A percentile compares a stretch with the other conserved stretches of the same genome.
Conservation (phyloP, 1,140 invertebrate species). For the Drosophila mauritiana region DNA sequence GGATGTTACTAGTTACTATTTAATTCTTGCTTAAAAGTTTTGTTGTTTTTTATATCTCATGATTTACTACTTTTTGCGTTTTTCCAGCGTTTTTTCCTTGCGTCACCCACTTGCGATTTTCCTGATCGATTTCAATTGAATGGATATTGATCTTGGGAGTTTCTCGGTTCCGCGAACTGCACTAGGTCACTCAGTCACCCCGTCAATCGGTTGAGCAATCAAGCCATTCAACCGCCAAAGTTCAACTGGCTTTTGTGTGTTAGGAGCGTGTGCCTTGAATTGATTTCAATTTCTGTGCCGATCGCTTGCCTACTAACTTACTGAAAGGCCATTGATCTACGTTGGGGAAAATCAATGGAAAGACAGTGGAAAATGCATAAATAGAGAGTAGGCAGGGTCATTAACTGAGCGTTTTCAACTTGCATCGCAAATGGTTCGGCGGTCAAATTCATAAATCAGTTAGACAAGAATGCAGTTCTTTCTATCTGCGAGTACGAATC, state of each 20-base stretch:
- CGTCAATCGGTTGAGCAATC: constrained; percentile 65
- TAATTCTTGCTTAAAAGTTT: not conserved
- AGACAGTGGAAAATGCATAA: constrained; percentile 25
- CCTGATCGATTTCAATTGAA: constrained; percentile 56
- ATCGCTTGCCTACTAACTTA: constrained; percentile 71
- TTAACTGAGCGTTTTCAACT: constrained; percentile 55
- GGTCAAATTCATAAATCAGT: constrained; percentile 81
- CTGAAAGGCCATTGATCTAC: constrained; percentile 50
- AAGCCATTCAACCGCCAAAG: constrained; percentile 24
- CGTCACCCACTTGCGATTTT: not conserved
- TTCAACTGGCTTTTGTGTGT: constrained; percentile 48
- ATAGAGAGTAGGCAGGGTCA: constrained; percentile 56
- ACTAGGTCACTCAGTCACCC: constrained; percentile 74
- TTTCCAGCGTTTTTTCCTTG: not conserved
- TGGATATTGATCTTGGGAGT: constrained; percentile 68
- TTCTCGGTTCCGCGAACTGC: constrained; percentile 48
- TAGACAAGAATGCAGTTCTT: constrained; percentile 69
- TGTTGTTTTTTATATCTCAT: not conserved
- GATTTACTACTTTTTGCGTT: not conserved
- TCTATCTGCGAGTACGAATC: constrained; percentile 34
- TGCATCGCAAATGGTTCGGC: constrained; percentile 51
- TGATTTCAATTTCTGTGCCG: constrained; percentile 44
- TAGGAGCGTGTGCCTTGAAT: constrained; percentile 57
- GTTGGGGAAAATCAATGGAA: constrained; percentile 34
- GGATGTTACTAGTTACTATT: not conserved